These are phyloP conservation scores for Drosophila rubida DNA, from an alignment of 2,888 invertebrate species.

Conservation along the genomic window DNA sequence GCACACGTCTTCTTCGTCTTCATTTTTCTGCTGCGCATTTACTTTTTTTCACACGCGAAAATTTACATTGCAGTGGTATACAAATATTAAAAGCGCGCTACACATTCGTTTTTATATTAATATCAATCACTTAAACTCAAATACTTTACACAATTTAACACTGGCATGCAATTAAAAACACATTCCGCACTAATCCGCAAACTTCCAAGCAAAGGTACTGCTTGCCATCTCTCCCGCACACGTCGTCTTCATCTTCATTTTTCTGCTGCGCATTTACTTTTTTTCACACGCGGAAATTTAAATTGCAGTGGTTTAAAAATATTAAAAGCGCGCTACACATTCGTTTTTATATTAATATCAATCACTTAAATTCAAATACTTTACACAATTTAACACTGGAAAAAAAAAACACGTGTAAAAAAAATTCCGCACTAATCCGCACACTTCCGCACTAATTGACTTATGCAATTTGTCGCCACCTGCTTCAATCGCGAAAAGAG, in stretches of 20 bases:
- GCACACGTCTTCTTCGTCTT: background rate
- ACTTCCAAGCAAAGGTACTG: slow-evolving; percentile 15
- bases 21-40: background rate
- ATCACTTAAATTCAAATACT: background rate
- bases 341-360: background rate
- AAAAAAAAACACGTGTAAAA: too few relatives aligned
- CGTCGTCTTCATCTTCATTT: background rate
- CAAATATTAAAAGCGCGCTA: background rate
- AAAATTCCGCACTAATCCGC: too few relatives aligned
- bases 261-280: background rate
- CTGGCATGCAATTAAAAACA: background rate
- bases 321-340: background rate
- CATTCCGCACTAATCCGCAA: too few relatives aligned
- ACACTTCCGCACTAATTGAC: too few relatives aligned
- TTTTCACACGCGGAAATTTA: background rate
- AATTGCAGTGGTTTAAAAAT: background rate
- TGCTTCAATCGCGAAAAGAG: background rate
- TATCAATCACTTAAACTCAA: background rate
- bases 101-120: background rate
- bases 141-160: background rate
- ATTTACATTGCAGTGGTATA: background rate
- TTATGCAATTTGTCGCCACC: background rate
- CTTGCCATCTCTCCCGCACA: background rate
- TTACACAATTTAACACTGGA: background rate
- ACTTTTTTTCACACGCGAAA: background rate